Percentiles rank a stretch among this genome's conserved stretches.
Evolutionary conservation across 1,140 invertebrate genomes (phyloP).

Genomic region (Ips typographus): DNA sequence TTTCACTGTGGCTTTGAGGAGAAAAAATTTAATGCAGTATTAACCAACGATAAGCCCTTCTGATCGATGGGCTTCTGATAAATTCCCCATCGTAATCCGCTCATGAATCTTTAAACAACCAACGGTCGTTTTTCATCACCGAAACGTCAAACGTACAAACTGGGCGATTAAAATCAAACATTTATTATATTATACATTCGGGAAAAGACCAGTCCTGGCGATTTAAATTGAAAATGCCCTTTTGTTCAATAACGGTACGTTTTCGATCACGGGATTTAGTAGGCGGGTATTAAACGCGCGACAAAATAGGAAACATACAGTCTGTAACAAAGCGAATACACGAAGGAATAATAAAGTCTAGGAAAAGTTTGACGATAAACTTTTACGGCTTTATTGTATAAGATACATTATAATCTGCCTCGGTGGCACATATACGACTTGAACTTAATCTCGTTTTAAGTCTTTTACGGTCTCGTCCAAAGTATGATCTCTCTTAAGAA

Average conservation of each 20-base stretch:
- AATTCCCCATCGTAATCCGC: constrained; percentile 21
- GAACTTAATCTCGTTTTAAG: constrained; percentile 17
- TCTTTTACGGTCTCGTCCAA: constrained; percentile 15
- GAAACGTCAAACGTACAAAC: constrained; percentile 21
- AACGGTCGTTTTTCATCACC: constrained; percentile 21
- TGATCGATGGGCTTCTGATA: constrained; percentile 20
- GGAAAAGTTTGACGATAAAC: constrained; percentile 4
- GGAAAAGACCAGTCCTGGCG: not conserved
- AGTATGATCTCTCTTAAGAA: not conserved
- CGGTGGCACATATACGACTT: constrained; percentile 5
- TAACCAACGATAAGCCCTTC: not conserved
- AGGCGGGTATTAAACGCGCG: not conserved
- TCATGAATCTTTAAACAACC: constrained; percentile 24
- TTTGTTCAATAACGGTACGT: constrained; percentile 9
- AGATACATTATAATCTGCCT: constrained; percentile 14
- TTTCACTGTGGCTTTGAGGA: too few species aligned
- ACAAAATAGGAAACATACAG: not conserved
- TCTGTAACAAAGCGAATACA: constrained; percentile 2
- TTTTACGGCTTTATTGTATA: constrained; percentile 9
- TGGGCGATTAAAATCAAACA: constrained; percentile 27
- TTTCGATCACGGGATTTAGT: not conserved
- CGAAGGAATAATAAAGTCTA: not conserved
- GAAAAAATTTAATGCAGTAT: not conserved
- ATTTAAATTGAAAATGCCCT: constrained; percentile 23
- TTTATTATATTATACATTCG: constrained; percentile 25